Conservation (phyloP, 2,113 vertebrate species). For the Chionomys nivalis region DNA sequence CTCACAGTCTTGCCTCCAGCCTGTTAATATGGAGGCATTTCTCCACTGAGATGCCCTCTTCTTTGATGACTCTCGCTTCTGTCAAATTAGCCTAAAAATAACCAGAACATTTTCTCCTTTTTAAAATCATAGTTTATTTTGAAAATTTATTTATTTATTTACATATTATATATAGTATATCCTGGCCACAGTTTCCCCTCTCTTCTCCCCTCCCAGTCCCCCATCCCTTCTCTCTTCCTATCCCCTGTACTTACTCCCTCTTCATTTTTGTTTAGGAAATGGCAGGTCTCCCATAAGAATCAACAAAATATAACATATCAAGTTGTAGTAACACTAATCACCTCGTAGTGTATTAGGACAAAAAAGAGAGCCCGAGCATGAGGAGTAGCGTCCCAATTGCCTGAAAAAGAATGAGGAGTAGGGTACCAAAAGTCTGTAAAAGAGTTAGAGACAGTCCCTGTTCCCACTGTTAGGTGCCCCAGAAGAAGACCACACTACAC, state of each 20-base stretch:
- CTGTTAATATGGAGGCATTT: neutral
- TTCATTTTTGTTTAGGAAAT: neutral
- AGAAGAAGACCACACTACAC: neutral
- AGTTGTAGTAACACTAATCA: neutral
- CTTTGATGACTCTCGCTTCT: neutral
- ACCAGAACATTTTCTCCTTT: neutral
- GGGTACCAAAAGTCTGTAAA: neutral
- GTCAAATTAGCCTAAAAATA: neutral
- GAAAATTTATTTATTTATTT: too few species aligned
- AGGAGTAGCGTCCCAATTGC: too few species aligned
- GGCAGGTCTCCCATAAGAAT: neutral
- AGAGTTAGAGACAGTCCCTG: neutral
- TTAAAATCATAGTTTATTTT: too few species aligned
- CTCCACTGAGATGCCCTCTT: neutral
- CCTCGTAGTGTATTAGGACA: neutral
- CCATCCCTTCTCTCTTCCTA: neutral
- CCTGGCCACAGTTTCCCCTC: too few species aligned
- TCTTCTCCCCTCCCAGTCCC: neutral
- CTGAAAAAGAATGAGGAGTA: neutral
- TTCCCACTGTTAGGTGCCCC: neutral
- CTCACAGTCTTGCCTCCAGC: neutral
- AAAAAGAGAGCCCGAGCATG: neutral
- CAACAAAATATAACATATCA: neutral
- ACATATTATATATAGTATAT: too few species aligned
- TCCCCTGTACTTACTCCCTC: neutral